Base-by-base conservation (phyloP, 1,140 invertebrate species). In the Bombus impatiens region DNA sequence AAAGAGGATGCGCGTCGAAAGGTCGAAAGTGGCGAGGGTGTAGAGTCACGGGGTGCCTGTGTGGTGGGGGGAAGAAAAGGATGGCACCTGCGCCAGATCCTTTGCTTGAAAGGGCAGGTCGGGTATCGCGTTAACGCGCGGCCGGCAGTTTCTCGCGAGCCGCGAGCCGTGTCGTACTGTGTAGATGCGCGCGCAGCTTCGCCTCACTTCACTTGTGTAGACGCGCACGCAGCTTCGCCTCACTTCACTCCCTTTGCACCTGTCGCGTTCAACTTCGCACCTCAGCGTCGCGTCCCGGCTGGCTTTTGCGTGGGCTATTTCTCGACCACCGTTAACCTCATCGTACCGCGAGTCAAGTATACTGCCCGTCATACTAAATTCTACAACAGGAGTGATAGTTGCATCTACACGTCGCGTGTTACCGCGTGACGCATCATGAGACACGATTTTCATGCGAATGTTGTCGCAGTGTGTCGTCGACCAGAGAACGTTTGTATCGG, bases 111-210 rank as follows among this genome's bases (percentile, higher is more conserved):
- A 89, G 86, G 84, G 88, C 78, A 84, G 86, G 76, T 87, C 67
- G 65, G 65, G 81, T 86, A 83, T 89, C 84, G 90, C 90, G 88
- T 93, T 84, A 91, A 89, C 89, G 90, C 88, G 91, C 91, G 82
- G 35, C 88, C 91, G 89, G 89, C 92, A 94, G 93, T 94, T 93
- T 83, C 88, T 93, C 93, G 93, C 92, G 93, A 94, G 90, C 91
- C 93, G 92, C 93, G 92, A 93, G 91, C 87, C 88, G 91, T 91
- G 86, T 92, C 88, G 89, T 87, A 85, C 78, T 81, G 74, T 59
- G 42, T 70, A 44, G 62, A 42, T 86, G 87, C n/a, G n/a, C n/a
- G n/a, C n/a, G n/a, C n/a, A n/a, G n/a, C n/a, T n/a, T n/a, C n/a
- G n/a, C n/a, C n/a, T n/a, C n/a, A n/a, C n/a, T n/a, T n/a, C n/a